Evolutionary conservation across 2,113 vertebrate genomes (phyloP), one percentile per base, ranked within the genome.

Genomic region (Peucedramus taeniatus): DNA sequence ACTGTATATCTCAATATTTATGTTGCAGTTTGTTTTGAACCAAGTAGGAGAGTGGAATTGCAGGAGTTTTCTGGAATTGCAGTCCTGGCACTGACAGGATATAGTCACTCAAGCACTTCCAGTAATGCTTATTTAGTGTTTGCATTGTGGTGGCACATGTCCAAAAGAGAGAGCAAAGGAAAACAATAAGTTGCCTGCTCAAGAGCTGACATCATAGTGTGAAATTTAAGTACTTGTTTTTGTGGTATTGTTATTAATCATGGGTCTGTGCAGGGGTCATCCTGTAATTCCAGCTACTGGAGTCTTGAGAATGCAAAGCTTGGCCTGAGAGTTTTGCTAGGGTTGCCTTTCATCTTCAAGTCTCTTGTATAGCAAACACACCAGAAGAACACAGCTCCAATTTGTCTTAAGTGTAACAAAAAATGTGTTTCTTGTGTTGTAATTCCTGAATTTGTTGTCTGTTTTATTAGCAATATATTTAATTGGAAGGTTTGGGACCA

Each of bases 261-360:
- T 50, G 78, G 78, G 69, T 90, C 83, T 75, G 12, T 82, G 76
- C 64, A 90, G 44, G 30, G 88, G 79, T 90, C 87, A 87, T 90
- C 86, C 87, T 85, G 72, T 91, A 90, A 87, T 61, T 85, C 81
- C 89, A 91, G 84, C 91, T 94, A 95, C 87, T 72, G 93, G 44
- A 91, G 77, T 79, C 69, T 54, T 80, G 37, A 57, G 61, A 82
- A 68, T 79, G 74, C 78, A 44, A 18, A 69, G 27, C 59, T 86
- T 75, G 76, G 21, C 47, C 59, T 74, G 44, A 54, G 76, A 90
- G n/a, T 83, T 92, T 93, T 85, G 40, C 72, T 66, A 31, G 31
- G 44, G 40, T 33, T 88, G 47, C 45, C 54, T 83, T 86, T 70
- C 30, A 31, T 75, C 82, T 44, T 84, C 16, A 31, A 11, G 49